These are phyloP conservation scores for Petroica traversi DNA, from an alignment of 2,113 vertebrate genomes.

Conservation along the genomic window DNA sequence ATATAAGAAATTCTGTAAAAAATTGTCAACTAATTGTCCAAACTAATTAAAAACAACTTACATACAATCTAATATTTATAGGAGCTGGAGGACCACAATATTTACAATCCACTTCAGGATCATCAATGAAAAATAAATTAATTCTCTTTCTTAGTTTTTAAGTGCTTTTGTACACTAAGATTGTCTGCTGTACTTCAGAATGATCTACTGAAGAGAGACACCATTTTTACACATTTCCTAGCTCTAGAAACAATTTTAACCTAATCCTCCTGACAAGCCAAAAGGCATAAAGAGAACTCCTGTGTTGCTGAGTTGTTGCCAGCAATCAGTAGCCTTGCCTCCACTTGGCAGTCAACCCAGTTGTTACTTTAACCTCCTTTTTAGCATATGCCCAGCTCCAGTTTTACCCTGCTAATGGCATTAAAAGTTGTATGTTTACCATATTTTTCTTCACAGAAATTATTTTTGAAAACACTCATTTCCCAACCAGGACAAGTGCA, in stretches of 20 bases:
- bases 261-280: neutral
- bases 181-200: neutral
- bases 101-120: neutral
- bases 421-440: neutral
- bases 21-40: neutral
- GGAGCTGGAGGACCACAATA: neutral
- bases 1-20: no score
- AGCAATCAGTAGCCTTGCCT: neutral
- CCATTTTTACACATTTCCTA: neutral
- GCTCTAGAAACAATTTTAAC: neutral
- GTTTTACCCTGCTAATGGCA: neutral
- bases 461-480: neutral
- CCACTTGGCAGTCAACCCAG: neutral
- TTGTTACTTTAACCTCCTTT: neutral
- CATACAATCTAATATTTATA: neutral
- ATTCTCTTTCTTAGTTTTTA: neutral
- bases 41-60: neutral
- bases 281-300: neutral
- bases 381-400: neutral
- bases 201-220: neutral
- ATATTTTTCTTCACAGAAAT: neutral
- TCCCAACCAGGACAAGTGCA: neutral
- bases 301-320: neutral
- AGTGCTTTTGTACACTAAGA: neutral
- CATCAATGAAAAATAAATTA: neutral